A percentile compares a stretch with the other conserved stretches of the same genome.
phyloP scores from a whole-genome alignment of 2,113 vertebrate genomes.

The Solea solea region DNA sequence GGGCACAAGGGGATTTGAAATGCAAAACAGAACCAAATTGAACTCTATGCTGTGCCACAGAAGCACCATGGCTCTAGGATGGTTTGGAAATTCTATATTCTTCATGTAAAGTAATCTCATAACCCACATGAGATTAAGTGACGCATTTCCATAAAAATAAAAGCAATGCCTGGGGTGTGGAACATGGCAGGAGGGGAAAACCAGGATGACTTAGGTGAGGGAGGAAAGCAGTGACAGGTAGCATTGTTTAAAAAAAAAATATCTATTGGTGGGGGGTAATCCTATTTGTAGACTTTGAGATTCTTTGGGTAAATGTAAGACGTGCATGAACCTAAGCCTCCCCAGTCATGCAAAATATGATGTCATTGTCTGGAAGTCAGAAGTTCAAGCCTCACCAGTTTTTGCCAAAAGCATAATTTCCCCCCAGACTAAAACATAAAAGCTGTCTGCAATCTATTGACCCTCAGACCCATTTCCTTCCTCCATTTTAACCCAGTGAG shows the following conservation, averaged over 20 bases:
- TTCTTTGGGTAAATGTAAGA: background rate
- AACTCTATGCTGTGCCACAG: background rate
- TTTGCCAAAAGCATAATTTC: constrained; percentile 1
- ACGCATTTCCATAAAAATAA: constrained; percentile 33
- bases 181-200: constrained; percentile 37
- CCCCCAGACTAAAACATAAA: constrained; percentile 16
- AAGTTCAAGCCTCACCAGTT: constrained; percentile 1
- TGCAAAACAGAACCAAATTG: constrained; percentile 48
- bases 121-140: constrained; percentile 38
- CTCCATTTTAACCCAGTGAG: constrained; percentile 9
- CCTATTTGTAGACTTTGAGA: background rate
- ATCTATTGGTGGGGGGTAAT: constrained; percentile 6
- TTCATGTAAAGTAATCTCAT: constrained; percentile 22
- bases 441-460: constrained; percentile 28
- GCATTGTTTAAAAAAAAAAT: constrained; percentile 39
- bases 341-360: background rate
- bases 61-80: background rate
- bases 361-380: background rate
- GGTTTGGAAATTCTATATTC: constrained; percentile 1
- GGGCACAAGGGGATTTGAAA: constrained; percentile 42
- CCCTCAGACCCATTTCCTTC: constrained; percentile 17
- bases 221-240: constrained; percentile 28
- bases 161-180: constrained; percentile 14
- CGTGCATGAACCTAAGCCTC: background rate
- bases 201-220: constrained; percentile 43